A percentile compares a stretch with the other conserved stretches of the same genome.
These are phyloP conservation scores for Eclectus roratus DNA, from an alignment of 2,113 vertebrate species.

Conservation along the genomic window DNA sequence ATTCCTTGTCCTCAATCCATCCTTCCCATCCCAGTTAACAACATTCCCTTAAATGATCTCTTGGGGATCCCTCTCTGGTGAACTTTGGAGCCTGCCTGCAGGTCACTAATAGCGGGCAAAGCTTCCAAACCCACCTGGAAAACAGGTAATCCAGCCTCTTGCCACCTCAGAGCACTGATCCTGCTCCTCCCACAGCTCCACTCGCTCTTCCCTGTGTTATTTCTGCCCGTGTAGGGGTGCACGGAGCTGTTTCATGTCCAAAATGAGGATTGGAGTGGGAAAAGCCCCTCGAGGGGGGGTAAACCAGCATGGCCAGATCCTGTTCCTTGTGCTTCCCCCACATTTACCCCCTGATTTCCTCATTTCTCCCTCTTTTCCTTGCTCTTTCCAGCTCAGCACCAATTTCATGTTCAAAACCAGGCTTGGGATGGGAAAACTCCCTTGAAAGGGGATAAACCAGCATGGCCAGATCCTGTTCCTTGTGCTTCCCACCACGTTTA, in stretches of 20 bases:
- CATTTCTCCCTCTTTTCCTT: not conserved
- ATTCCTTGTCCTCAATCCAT: fast-evolving
- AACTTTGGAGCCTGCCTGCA: not conserved
- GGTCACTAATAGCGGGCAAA: fast-evolving
- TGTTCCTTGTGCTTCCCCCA: not conserved
- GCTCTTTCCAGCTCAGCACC: not conserved
- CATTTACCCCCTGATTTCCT: fast-evolving
- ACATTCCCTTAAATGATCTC: fast-evolving
- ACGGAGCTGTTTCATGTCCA: fast-evolving
- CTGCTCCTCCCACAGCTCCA: not conserved
- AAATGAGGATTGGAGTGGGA: fast-evolving
- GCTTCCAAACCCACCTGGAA: not conserved
- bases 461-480: too few relatives aligned
- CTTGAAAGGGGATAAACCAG: too few relatives aligned
- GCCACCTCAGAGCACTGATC: fast-evolving
- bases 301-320: fast-evolving
- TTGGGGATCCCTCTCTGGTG: fast-evolving
- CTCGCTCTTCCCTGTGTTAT: fast-evolving
- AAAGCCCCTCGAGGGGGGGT: not conserved
- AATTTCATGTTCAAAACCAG: not conserved
- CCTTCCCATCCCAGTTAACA: not conserved
- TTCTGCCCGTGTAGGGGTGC: fast-evolving
- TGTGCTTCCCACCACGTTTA: too few relatives aligned
- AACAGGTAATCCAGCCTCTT: fast-evolving
- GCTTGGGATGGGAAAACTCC: not conserved